Evolutionary conservation across 2,797 vertebrate species (phyloP), one percentile per base, ranked within the genome.

Genomic region (Ficedula albicollis): DNA sequence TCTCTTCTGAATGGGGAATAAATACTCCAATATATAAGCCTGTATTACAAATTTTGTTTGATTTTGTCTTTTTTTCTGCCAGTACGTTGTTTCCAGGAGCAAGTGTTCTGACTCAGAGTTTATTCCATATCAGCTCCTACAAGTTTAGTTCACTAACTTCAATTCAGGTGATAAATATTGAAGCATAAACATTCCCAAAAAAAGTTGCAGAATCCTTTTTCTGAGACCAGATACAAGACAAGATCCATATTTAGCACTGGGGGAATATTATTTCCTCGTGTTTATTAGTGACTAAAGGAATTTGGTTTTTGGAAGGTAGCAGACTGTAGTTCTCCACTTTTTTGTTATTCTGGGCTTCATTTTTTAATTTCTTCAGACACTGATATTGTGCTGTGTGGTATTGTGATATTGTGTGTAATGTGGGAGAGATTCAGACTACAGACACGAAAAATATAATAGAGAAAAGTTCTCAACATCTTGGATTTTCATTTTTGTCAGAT

Each of bases 401-500:
- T 43, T 43, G 43, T 43, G 43, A 43, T 43, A 43, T 20, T 20
- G 19, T 43, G 43, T 43, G 38, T 68, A 58, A 52, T 8, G 20
- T 39, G 64, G 16, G 27, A 73, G 46, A 70, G 18, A 84, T 49
- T 82, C 38, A 58, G 30, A 43, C 58, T 43, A 74, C 91, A 84
- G n/a, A 56, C 11, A 32, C 32, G 34, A 69, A 75, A 81, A 64
- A 51, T 79, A 54, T 29, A 22, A 59, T 63, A 38, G 38, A 56
- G 5, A 78, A 83, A 74, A 49, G 2, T 52, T 63, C 51, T 29
- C 67, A 85, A 73, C 8, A 20, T 56, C 19, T 75, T 67, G 44
- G 85, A 59, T 63, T 90, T 88, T 84, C 19, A 38, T 87, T 91
- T 94, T 87, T 89, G 22, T 44, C 16, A 94, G 80, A 60, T 74